These are phyloP conservation scores for Melanotaenia parkinsoni DNA, from an alignment of 2,797 vertebrate species.

Conservation along the genomic window DNA sequence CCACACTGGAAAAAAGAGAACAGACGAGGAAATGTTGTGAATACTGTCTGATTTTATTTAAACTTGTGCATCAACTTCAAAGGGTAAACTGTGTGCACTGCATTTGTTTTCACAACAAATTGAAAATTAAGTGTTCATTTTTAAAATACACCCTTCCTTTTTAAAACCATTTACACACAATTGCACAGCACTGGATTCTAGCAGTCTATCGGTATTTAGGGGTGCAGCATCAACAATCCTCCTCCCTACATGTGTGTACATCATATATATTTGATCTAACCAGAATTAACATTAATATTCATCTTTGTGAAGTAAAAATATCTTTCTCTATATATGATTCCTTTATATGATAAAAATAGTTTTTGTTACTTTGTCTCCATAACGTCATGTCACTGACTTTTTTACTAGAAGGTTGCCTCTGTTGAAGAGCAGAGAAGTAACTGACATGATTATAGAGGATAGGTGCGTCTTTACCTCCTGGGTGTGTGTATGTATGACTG, in stretches of 20 bases:
- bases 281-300: slow-evolving; percentile 62
- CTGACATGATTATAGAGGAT: slow-evolving; percentile 48
- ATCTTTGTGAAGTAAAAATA: slow-evolving; percentile 97
- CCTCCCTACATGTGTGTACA: slow-evolving; percentile 69
- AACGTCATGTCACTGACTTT: slow-evolving; percentile 86
- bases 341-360: slow-evolving; percentile 99
- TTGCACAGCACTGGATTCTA: slow-evolving; percentile 88
- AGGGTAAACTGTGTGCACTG: slow-evolving; percentile 96
- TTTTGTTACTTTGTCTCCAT: slow-evolving; percentile 78
- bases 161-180: slow-evolving; percentile 92
- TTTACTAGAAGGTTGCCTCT: slow-evolving; percentile 84
- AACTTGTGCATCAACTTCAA: slow-evolving; percentile 96
- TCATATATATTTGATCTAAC: slow-evolving; percentile 55
- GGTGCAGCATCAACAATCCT: slow-evolving; percentile 88
- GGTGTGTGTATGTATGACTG: not conserved
- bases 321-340: slow-evolving; percentile 94
- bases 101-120: slow-evolving; percentile 93
- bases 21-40: slow-evolving; percentile 65
- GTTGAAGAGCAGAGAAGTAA: slow-evolving; percentile 24
- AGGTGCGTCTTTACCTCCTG: slow-evolving; percentile 34
- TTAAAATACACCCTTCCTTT: slow-evolving; percentile 77
- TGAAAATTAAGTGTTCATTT: slow-evolving; percentile 89
- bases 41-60: slow-evolving; percentile 82
- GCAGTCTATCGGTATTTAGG: slow-evolving; percentile 87
- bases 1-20: not conserved